Base-by-base conservation (phyloP, 2,797 vertebrate species). In the Phataginus tetradactyla region DNA sequence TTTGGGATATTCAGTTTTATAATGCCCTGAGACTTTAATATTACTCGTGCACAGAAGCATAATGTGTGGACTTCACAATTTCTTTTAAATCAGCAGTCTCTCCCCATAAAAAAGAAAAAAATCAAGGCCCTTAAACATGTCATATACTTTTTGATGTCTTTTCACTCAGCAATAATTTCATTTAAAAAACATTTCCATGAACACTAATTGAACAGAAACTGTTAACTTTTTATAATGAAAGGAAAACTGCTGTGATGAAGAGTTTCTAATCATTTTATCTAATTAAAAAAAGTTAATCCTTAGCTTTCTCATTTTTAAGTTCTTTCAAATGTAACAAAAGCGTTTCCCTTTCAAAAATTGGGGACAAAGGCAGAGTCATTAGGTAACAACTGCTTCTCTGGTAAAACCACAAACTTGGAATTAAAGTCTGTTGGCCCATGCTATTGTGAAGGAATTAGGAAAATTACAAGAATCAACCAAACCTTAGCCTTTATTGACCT, bases 281-380 rank as follows among this genome's bases (percentile, higher is more conserved):
- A 97, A 97, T 96, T 97, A 94, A 96, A 95, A 45, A 45, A 96
- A 96, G 84, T 92, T 96, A 96, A 96, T 90, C 86, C 64, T 74
- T 85, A 55, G 32, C 29, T 87, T 95, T 90, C 29, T 95, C 37
- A 68, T 63, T 89, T 92, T 96, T 85, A 94, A 92, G 4, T 91
- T 95, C 86, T 95, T 96, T 92, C 78, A 92, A 96, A 96, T 90
- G 45, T 81, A 94, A 97, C 45, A 93, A 96, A 97, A 90, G 27
- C 89, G 10, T 74, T 75, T 53, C 45, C 17, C 13, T 95, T 97
- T 96, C 21, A 90, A 91, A 95, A 89, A 32, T 7, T 20, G 21
- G 27, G 85, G 39, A 94, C 59, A 94, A 95, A 93, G 90, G 3
- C 75, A 78, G 1, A 92, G 25, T 45, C 72, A 95, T 91, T 94